Evolutionary conservation across 2,888 invertebrate species (phyloP).

Genomic region (Acrobeloides nanus): DNA sequence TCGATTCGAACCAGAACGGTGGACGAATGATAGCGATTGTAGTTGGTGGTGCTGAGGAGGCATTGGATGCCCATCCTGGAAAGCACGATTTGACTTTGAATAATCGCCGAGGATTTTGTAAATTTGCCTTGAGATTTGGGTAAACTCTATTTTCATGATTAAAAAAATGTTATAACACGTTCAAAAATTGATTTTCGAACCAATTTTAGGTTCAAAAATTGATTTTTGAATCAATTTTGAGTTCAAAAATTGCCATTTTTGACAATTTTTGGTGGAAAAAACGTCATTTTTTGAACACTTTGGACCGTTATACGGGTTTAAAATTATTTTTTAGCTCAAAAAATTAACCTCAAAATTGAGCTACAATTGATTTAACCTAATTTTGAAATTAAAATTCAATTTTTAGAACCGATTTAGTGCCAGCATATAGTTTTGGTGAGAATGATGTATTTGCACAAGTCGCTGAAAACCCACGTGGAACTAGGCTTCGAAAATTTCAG

Average conservation of each 20-base stretch:
- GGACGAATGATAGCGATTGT: constrained; percentile 66
- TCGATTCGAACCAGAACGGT: too few relatives aligned
- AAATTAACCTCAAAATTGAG: too few relatives aligned
- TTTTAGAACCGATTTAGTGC: constrained; percentile 54
- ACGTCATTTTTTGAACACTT: too few relatives aligned
- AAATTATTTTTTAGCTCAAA: too few relatives aligned
- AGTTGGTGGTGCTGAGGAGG: constrained; percentile 82
- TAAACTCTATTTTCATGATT: constrained; percentile 9
- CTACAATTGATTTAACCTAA: too few relatives aligned
- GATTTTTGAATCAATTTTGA: too few relatives aligned
- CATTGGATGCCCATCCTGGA: constrained; percentile 59
- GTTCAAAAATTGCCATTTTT: too few relatives aligned
- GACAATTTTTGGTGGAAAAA: too few relatives aligned
- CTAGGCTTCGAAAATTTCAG: constrained; percentile 31
- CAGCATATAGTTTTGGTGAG: constrained; percentile 57
- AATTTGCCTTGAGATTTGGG: constrained; percentile 44
- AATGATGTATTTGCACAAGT: constrained; percentile 52
- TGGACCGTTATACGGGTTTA: too few relatives aligned
- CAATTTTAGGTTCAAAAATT: too few relatives aligned
- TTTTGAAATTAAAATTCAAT: not conserved
- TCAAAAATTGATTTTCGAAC: too few relatives aligned
- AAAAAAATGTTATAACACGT: too few relatives aligned
- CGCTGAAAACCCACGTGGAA: constrained; percentile 30
- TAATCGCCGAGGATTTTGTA: constrained; percentile 36
- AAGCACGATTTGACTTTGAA: constrained; percentile 30